These are phyloP conservation scores for Etheostoma spectabile DNA, from an alignment of 2,113 vertebrate species.

Conservation along the genomic window DNA sequence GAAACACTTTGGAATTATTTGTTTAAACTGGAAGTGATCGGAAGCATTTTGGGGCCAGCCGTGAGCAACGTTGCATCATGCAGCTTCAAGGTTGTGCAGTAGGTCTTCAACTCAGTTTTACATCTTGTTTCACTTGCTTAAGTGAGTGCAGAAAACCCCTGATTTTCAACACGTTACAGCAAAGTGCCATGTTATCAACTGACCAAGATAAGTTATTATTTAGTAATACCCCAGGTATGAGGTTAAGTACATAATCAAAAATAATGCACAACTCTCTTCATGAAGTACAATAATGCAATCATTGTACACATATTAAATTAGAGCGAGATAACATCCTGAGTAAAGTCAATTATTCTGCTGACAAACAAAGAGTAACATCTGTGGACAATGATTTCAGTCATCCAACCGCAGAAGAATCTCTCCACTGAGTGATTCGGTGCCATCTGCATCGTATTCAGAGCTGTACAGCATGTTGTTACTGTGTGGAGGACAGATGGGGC, in stretches of 20 bases:
- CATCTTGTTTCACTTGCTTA: too few relatives aligned
- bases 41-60: too few relatives aligned
- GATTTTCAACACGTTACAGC: background rate
- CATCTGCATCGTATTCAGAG: background rate
- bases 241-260: background rate
- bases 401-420: background rate
- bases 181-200: background rate
- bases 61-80: too few relatives aligned
- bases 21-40: too few relatives aligned
- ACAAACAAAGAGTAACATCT: background rate
- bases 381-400: background rate
- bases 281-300: background rate
- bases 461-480: background rate
- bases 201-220: background rate
- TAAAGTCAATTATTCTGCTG: background rate
- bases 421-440: background rate
- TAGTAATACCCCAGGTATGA: background rate
- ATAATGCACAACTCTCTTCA: too few relatives aligned
- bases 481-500: conserved; percentile 13
- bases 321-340: background rate
- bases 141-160: too few relatives aligned
- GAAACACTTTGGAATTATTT: too few relatives aligned
- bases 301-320: background rate
- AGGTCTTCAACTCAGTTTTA: too few relatives aligned
- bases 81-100: too few relatives aligned